Conservation (phyloP, 2,888 invertebrate genomes). For the Pseudolycoriella hygida region DNA sequence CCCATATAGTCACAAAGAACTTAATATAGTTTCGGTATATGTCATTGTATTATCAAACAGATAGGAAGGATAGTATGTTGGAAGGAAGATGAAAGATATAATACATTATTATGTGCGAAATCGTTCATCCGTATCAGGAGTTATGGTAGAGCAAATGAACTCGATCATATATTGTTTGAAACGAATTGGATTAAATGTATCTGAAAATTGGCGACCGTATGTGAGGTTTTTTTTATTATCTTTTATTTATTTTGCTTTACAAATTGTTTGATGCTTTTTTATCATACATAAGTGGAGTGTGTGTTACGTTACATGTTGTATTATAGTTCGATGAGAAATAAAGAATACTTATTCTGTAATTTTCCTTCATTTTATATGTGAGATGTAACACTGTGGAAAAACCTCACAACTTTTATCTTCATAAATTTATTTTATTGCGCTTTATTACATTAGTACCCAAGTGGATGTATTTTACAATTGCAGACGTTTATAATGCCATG, state of each 20-base stretch:
- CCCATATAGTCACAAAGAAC: too few relatives aligned
- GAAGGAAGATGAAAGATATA: too few relatives aligned
- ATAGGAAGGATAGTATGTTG: too few relatives aligned
- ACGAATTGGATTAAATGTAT: conserved; percentile 1
- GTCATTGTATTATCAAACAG: too few relatives aligned
- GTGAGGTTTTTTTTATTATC: too few relatives aligned
- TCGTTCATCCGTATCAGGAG: not conserved
- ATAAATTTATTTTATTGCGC: not conserved
- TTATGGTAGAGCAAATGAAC: conserved; percentile 1
- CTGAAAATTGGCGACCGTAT: not conserved
- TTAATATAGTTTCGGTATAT: too few relatives aligned
- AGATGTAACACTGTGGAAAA: too few relatives aligned
- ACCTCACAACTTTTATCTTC: too few relatives aligned
- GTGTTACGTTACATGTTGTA: not conserved
- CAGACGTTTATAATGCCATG: not conserved
- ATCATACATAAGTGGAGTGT: not conserved
- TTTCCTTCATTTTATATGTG: not conserved
- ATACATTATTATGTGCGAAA: not conserved
- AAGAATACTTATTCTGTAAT: not conserved
- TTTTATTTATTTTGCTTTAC: not conserved
- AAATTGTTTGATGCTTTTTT: not conserved
- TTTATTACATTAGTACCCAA: not conserved
- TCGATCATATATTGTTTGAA: not conserved
- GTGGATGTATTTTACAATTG: not conserved
- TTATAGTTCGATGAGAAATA: not conserved